Conservation (phyloP, 2,888 invertebrate species). For the Pegoplata infirma region DNA sequence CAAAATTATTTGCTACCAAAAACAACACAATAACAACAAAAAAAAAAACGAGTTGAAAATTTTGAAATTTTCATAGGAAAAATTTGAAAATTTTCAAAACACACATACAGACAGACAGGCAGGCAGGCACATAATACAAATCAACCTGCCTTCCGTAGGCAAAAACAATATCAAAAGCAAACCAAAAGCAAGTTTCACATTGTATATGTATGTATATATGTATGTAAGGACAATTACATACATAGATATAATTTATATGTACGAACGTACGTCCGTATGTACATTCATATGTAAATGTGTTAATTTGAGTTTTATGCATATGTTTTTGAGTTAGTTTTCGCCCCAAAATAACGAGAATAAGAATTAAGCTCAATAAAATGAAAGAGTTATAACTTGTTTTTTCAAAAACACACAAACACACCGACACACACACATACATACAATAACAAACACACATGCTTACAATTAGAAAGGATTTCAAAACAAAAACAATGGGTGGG, state of each 20-base stretch:
- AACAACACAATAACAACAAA: neutral
- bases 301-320: conserved; percentile 58
- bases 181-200: conserved; percentile 51
- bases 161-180: conserved; percentile 48
- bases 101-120: neutral
- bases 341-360: conserved; percentile 63
- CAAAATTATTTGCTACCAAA: conserved; percentile 52
- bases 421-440: neutral
- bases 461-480: neutral
- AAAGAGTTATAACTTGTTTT: conserved; percentile 61
- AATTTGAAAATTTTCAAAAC: conserved; percentile 57
- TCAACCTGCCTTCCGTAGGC: conserved; percentile 56
- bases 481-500: conserved; percentile 55
- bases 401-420: no score
- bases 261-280: neutral
- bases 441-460: conserved; percentile 4
- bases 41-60: conserved; percentile 58
- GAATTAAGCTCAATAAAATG: conserved; percentile 60
- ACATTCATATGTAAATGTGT: conserved; percentile 47
- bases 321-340: conserved; percentile 63
- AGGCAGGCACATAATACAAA: conserved; percentile 6
- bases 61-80: conserved; percentile 60
- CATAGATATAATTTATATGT: neutral
- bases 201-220: neutral
- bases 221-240: neutral